Evolutionary conservation across 2,113 vertebrate genomes (phyloP), one percentile per base, ranked within the genome.

Genomic region (Aphyosemion australe): DNA sequence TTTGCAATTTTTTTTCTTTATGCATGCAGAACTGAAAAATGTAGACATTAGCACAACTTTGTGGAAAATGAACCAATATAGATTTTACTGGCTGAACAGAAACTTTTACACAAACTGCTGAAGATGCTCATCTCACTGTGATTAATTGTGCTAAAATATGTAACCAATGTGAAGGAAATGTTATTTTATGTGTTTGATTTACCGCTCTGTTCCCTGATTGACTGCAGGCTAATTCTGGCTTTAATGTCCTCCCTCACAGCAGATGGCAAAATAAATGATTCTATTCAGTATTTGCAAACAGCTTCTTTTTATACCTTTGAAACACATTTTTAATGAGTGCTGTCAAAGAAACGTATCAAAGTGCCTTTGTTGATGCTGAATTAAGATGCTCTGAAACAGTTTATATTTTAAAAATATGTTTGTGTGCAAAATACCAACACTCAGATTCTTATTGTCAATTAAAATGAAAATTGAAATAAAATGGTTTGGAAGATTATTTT

Each of bases 401-500:
- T 19, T 13, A n/a, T 15, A 53, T 69, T 46, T 37, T 12, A n/a
- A 54, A n/a, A 54, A 49, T 41, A 46, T 2, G 39, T 67, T 32
- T 56, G 1, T 43, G n/a, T 26, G 26, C 26, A 26, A 26, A 26
- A n/a, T n/a, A n/a, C n/a, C n/a, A n/a, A n/a, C 20, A 39, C 19
- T 42, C 14, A 5, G 12, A 49, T 55, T 4, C 47, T 65, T 14
- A 8, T 11, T 37, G 15, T 43, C 66, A 50, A 66, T 59, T 72
- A 48, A 18, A 21, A 62, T 72, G 45, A 18, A 21, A 62, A 32
- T 39, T 68, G 5, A 55, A 72, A 56, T 42, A 43, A 57, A 67
- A 61, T 55, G n/a, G n/a, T n/a, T n/a, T n/a, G n/a, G n/a, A n/a
- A n/a, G n/a, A n/a, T n/a, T n/a, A n/a, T n/a, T n/a, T n/a, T n/a